phyloP scores from a whole-genome alignment of 2,113 vertebrate genomes.

The Dendropsophus ebraccatus region DNA sequence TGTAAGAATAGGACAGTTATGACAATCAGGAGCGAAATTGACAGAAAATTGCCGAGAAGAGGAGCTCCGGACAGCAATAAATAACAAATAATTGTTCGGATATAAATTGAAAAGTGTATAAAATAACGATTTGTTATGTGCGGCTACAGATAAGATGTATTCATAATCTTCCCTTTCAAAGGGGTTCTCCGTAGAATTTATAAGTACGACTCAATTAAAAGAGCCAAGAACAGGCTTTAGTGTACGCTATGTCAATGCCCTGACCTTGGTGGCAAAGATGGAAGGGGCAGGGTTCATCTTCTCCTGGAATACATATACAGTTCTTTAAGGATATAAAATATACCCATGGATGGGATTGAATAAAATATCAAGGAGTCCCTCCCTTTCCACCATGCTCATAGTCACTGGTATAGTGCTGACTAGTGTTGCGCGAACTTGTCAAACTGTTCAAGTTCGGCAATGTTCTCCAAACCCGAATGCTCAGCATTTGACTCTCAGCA shows the following conservation, averaged over 20 bases:
- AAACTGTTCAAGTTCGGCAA: too few relatives aligned
- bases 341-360: neutral
- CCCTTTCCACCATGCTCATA: neutral
- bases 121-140: conserved; percentile 21
- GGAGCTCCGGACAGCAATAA: conserved; percentile 3
- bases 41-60: conserved; percentile 28
- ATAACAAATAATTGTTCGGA: conserved; percentile 27
- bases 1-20: conserved; percentile 1
- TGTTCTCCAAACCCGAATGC: too few relatives aligned
- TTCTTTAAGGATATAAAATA: neutral
- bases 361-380: neutral
- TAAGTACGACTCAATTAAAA: neutral
- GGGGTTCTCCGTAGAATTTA: neutral
- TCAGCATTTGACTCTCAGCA: too few relatives aligned
- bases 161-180: neutral
- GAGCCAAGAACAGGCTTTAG: neutral
- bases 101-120: conserved; percentile 12
- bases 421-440: too few relatives aligned
- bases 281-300: neutral
- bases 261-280: neutral
- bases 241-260: neutral
- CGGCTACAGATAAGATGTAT: neutral
- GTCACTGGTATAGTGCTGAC: neutral
- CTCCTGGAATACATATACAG: neutral
- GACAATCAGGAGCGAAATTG: conserved; percentile 21